Evolutionary conservation across 1,140 invertebrate genomes (phyloP).

Genomic region (Cotesia chilonis): DNA sequence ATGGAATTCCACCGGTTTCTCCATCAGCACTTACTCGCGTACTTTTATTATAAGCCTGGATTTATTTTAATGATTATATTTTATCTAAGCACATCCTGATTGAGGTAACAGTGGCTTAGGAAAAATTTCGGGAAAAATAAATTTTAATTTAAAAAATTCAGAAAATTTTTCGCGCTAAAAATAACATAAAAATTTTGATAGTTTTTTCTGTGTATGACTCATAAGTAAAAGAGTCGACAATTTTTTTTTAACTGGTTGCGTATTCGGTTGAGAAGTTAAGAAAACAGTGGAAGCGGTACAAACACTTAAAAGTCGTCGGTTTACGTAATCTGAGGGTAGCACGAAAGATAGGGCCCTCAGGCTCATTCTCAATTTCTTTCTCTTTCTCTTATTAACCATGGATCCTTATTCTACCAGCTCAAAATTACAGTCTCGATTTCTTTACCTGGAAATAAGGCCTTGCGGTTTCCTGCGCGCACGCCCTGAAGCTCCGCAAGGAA

Average conservation of each 20-base stretch:
- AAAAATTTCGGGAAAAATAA: too few relatives aligned
- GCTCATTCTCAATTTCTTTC: neutral
- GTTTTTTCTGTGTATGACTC: too few relatives aligned
- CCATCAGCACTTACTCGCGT: constrained; percentile 7
- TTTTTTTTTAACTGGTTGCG: too few relatives aligned
- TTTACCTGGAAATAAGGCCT: constrained; percentile 29
- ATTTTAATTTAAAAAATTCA: too few relatives aligned
- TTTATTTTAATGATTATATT: constrained; percentile 25
- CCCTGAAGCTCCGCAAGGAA: constrained; percentile 12
- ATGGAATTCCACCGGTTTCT: constrained; percentile 24
- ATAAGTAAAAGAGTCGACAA: too few relatives aligned
- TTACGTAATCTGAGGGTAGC: constrained; percentile 37
- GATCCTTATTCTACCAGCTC: neutral
- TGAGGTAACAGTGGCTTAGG: too few relatives aligned
- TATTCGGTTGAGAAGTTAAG: neutral
- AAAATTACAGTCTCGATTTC: constrained; percentile 31
- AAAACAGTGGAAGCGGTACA: neutral
- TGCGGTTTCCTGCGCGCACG: constrained; percentile 18
- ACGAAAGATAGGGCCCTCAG: constrained; percentile 37
- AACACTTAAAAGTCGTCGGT: constrained; percentile 3
- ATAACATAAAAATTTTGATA: too few relatives aligned
- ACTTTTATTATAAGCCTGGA: neutral
- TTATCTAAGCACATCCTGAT: neutral
- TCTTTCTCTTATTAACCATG: constrained; percentile 18
- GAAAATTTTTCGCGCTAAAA: too few relatives aligned